Base-by-base conservation (phyloP, 2,797 vertebrate species). In the Falco columbarius region DNA sequence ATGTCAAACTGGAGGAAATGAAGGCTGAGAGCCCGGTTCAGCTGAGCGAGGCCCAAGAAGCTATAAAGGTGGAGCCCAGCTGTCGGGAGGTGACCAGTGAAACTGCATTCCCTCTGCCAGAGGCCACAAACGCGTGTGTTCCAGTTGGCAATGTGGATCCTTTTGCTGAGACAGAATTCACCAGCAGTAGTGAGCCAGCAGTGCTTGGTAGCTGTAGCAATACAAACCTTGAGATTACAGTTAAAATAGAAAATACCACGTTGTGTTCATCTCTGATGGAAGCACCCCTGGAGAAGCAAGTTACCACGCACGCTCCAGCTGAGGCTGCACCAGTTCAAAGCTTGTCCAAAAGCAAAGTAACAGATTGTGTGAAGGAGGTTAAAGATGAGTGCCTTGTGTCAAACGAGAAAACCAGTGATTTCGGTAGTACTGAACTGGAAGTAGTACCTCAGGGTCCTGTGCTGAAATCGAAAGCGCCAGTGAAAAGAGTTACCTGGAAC, bases 401-500 rank as follows among this genome's bases (percentile, higher is more conserved):
- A 26, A 86, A 62, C 10, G 81, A 96, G 55, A 91, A 72, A 44
- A 55, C 38, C 0, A n/a, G 79, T 40, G 24, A 90, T 98, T 94
- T 95, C 12, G 70, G 8, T 58, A 98, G 97, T 85, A 89, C 85
- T 46, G 98, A 98, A 42, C 94, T 84, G 46, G 98, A 98, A 46
- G 89, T 79, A n/a, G 56, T 79, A 11, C 61, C 91, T 26, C 93
- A 97, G 51, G 65, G 49, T 24, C 94, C 96, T 7, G 89, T 88
- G 9, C 87, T 97, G 19, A 99, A 99, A 93, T 97, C 98, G 30
- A 99, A 99, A 97, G 94, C 98, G 44, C 98, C 98, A 7, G 99
- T 99, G 73, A 99, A 99, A 84, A 98, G 99, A 90, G 99, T 99
- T 58, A 99, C 99, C 19, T 99, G 99, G 99, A 99, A 99, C 97